Base-by-base conservation (phyloP, 2,888 invertebrate species). In the Caradrina kadenii region DNA sequence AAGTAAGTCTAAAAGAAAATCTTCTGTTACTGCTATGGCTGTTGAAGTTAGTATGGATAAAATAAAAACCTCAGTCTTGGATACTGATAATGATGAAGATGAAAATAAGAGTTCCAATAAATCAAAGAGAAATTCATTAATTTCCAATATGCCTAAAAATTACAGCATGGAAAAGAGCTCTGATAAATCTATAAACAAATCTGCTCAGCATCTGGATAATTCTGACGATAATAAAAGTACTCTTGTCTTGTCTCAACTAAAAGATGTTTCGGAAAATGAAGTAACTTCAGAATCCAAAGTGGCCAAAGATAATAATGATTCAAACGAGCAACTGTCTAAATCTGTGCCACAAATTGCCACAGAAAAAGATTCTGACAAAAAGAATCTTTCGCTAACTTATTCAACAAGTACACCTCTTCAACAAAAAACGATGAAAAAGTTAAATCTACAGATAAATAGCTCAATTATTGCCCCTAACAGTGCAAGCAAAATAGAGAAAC, bases 341-440 rank as follows among this genome's bases (percentile, higher is more conserved):
- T 90, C 92, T 50, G 69, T 83, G 53, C 79, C 87, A 63, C 85
- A 88, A 75, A 49, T 73, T 42, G 76, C 79, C 21, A 88, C 88
- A 82, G 86, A 86, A 63, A 88, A 88, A 68, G 77, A 76, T 45
- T 65, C 42, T 17, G 86, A 87, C 42, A 90, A 90, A 62, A 90
- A 88, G 71, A 92, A 89, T 62, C 42, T 86, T 1, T 90, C 90
- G 5, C 69, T 86, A 15, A 89, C 88, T 66, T 93, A 91, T 82
- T 89, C 85, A n/a, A 94, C 94, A 63, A 93, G 94, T 79, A 95
- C 95, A 21, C 94, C 95, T 59, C 84, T 94, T 42, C 93, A 93
- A 77, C 90, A 93, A 69, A 93, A 93, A 80, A 71, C 85, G 17
- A 62, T 88, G 2, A 86, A 88, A 79, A 93, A 90, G 70, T 63